phyloP scores from a whole-genome alignment of 2,113 vertebrate genomes.

The Pipra filicauda region DNA sequence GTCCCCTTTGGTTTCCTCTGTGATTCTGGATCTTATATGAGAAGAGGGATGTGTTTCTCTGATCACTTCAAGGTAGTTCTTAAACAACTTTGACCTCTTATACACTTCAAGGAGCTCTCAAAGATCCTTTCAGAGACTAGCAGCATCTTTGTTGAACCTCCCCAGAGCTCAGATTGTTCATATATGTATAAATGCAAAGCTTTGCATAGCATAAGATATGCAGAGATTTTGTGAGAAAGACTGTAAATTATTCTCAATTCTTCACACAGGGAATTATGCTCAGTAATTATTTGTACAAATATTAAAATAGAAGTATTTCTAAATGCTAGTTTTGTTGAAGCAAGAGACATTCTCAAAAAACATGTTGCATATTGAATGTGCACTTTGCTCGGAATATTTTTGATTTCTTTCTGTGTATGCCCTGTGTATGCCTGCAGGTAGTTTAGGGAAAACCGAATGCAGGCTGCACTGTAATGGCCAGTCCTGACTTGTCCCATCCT shows the following conservation, averaged over 20 bases:
- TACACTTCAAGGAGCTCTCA: background rate
- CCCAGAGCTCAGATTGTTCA: background rate
- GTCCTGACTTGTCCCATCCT: background rate
- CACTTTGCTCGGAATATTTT: background rate
- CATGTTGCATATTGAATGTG: background rate
- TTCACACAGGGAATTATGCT: background rate
- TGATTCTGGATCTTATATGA: background rate
- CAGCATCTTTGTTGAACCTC: background rate
- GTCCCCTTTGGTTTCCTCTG: background rate
- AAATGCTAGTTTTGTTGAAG: background rate
- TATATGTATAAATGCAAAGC: background rate
- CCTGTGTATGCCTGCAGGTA: background rate
- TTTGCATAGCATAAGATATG: background rate
- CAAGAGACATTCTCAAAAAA: background rate
- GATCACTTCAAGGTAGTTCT: background rate
- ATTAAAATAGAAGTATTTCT: background rate
- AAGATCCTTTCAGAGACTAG: background rate
- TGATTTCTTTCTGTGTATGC: background rate
- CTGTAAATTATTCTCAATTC: background rate
- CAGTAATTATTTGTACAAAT: background rate
- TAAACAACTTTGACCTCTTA: background rate
- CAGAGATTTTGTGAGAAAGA: background rate
- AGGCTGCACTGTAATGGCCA: background rate
- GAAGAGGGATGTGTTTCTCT: background rate
- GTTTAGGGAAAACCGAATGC: background rate